Evolutionary conservation across 2,113 vertebrate genomes (phyloP), one percentile per base, ranked within the genome.

Genomic region (Grammomys dolichurus): DNA sequence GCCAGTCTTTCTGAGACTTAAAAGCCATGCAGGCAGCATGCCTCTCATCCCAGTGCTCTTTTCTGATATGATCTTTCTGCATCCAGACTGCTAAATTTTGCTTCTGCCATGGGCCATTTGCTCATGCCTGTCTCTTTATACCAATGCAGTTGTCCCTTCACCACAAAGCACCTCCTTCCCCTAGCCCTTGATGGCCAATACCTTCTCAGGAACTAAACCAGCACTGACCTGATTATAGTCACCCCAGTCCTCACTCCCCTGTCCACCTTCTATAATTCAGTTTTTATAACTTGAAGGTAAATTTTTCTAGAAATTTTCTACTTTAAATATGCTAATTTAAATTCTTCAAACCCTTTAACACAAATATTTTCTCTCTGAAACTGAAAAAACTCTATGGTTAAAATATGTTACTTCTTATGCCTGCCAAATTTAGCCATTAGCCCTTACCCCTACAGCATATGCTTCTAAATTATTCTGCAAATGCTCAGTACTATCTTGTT

Each of bases 231-330:
- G 8, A 60, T 16, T 86, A 63, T 0, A 80, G 40, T 13, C 12
- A 82, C 33, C 3, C 51, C 4, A 51, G 51, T 10, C 19, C 24
- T 90, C 87, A 51, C 19, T 51, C 13, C 63, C 22, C 36, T 54
- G 28, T 58, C 43, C 14, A 86, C 51, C 51, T 94, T 90, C 65
- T 48, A 56, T 13, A 87, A 46, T 86, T 89, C 58, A 73, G 65
- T 65, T 70, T 87, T 65, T 93, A 89, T 40, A 87, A 48, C n/a
- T 90, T 89, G 51, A 89, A 85, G 48, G 14, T 65, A 91, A 48
- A 70, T 33, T 54, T 48, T 96, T 90, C 63, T 88, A 89, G 17
- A 91, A 91, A 89, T 56, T 87, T 80, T 93, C 46, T 80, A 84
- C n/a, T 93, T 93, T 86, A 73, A 94, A 93, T 63, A 26, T 69